Evolutionary conservation across 2,797 vertebrate species (phyloP).

Genomic region (Tokudaia tokunoshimensis): DNA sequence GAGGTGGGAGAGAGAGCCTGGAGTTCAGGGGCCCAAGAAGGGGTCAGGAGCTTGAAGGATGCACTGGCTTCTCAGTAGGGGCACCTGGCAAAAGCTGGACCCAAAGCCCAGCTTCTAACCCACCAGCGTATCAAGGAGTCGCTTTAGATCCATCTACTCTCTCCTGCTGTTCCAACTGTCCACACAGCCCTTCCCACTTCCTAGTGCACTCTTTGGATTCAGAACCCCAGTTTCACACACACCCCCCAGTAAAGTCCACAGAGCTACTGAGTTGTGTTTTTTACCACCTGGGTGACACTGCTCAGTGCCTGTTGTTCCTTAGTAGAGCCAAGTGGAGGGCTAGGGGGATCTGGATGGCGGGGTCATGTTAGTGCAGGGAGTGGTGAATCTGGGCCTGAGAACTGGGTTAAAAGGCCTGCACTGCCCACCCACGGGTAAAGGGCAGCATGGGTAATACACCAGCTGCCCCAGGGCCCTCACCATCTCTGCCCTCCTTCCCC

Average conservation of each 20-base stretch:
- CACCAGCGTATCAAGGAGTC: neutral
- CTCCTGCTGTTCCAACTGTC: neutral
- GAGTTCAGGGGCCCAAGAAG: constrained; percentile 59
- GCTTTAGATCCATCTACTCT: neutral
- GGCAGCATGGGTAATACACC: neutral
- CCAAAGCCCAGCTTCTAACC: neutral
- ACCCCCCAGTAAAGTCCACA: neutral
- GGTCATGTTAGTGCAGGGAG: neutral
- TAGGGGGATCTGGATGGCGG: neutral
- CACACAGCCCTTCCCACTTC: neutral
- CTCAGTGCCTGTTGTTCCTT: neutral
- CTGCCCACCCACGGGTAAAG: neutral
- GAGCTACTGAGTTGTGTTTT: neutral
- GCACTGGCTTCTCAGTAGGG: constrained; percentile 50
- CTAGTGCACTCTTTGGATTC: neutral
- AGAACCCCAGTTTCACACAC: constrained; percentile 9
- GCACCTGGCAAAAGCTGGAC: constrained; percentile 54
- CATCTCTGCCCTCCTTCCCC: neutral
- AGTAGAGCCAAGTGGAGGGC: neutral
- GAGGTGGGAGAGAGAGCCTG: constrained; percentile 52
- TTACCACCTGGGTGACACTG: neutral
- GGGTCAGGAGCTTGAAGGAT: constrained; percentile 44
- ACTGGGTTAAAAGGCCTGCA: neutral
- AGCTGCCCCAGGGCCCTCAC: neutral
- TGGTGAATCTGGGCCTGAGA: neutral